Evolutionary conservation across 2,797 vertebrate species (phyloP).

Genomic region (Rhynchonycteris naso): DNA sequence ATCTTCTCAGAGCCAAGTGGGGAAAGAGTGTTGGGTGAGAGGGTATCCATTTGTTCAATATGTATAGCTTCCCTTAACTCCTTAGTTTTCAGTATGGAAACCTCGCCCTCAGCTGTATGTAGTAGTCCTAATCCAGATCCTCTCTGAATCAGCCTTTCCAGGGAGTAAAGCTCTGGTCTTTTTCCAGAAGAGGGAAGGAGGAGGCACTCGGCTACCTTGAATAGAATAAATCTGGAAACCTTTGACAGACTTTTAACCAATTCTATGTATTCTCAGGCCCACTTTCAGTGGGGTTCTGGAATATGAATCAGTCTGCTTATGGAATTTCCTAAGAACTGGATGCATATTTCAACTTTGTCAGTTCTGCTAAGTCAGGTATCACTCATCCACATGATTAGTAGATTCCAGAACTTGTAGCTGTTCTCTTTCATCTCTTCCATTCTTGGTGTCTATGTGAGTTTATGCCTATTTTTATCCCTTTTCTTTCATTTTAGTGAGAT

Average conservation of each 20-base stretch:
- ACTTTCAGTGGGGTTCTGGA: background rate
- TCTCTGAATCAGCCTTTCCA: background rate
- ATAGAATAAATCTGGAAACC: background rate
- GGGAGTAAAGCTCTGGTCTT: background rate
- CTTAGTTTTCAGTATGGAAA: background rate
- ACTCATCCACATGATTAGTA: background rate
- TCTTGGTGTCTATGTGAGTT: background rate
- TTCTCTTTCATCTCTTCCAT: slow-evolving; percentile 14
- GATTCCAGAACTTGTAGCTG: background rate
- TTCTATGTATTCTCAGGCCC: background rate
- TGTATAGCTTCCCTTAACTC: background rate
- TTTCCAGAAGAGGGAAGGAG: background rate
- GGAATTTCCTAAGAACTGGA: background rate
- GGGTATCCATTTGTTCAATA: background rate
- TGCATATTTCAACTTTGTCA: background rate
- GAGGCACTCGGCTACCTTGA: background rate
- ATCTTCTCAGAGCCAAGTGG: background rate
- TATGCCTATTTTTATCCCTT: background rate
- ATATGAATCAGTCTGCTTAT: background rate
- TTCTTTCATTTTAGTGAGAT: background rate
- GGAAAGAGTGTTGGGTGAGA: background rate
- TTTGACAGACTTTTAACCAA: background rate
- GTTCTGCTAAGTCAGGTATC: background rate
- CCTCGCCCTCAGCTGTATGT: background rate
- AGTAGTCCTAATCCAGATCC: background rate